phyloP scores from a whole-genome alignment of 2,888 invertebrate genomes.

The Agonopterix subpropinquella region DNA sequence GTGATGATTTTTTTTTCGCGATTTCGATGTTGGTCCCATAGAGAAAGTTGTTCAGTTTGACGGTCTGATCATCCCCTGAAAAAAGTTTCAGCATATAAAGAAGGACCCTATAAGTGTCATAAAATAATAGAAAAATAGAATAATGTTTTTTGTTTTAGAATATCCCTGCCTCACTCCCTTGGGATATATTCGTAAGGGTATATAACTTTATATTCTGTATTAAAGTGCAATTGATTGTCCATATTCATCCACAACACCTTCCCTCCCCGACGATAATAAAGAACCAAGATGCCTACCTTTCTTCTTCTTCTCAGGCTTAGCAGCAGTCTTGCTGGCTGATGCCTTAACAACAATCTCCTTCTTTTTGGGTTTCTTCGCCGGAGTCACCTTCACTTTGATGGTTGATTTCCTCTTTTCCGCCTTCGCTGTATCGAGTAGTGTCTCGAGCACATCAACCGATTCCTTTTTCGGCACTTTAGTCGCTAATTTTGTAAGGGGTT shows the following conservation, averaged over 20 bases:
- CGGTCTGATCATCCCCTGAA: no score
- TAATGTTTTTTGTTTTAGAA: no score
- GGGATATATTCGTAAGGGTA: no score
- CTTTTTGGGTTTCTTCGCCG: conserved; percentile 49
- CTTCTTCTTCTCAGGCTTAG: conserved; percentile 58
- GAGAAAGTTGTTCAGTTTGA: no score
- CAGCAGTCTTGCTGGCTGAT: conserved; percentile 37
- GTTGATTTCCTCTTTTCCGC: conserved; percentile 51
- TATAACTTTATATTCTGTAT: no score
- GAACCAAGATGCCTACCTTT: conserved; percentile 56
- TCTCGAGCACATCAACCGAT: conserved; percentile 41
- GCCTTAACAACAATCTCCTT: conserved; percentile 37
- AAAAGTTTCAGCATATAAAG: no score
- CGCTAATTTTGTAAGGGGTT: conserved; percentile 56
- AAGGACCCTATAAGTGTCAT: no score
- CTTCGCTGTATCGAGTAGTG: conserved; percentile 43
- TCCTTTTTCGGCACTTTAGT: conserved; percentile 61
- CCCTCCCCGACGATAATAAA: conserved; percentile 16
- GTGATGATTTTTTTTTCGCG: no score
- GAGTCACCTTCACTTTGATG: conserved; percentile 35
- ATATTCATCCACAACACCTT: conserved; percentile 29
- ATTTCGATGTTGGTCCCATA: no score
- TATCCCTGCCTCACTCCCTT: no score
- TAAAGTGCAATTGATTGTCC: no score
- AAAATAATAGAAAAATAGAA: no score